A percentile compares a stretch with the other conserved stretches of the same genome.
phyloP scores from a whole-genome alignment of 2,113 vertebrate species.

The Colossoma macropomum region DNA sequence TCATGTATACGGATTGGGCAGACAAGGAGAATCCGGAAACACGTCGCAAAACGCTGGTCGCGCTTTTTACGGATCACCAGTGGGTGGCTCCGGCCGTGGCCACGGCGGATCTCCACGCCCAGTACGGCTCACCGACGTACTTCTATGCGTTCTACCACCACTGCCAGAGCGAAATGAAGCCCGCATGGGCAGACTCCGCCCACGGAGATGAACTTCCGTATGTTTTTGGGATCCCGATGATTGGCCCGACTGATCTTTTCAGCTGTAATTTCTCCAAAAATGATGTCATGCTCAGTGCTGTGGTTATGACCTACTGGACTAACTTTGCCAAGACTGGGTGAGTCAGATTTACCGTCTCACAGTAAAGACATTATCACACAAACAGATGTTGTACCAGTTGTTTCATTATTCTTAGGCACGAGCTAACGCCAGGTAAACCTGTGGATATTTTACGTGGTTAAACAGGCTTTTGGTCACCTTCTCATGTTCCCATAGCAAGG shows the following conservation, averaged over 20 bases:
- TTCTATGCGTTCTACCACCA: slow-evolving; percentile 99
- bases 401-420: no score
- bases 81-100: slow-evolving; percentile 98
- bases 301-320: slow-evolving; percentile 99
- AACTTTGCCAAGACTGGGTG: slow-evolving; percentile 99
- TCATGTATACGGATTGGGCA: slow-evolving; percentile 99
- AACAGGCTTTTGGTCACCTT: no score
- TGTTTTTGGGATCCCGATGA: slow-evolving; percentile 95
- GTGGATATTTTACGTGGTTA: no score
- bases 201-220: slow-evolving; percentile 97
- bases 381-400: neutral
- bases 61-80: slow-evolving; percentile 96
- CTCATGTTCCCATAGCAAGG: no score
- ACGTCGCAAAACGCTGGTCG: slow-evolving; percentile 89
- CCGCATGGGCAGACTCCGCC: slow-evolving; percentile 93
- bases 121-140: slow-evolving; percentile 96
- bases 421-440: no score
- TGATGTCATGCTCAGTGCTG: slow-evolving; percentile 96
- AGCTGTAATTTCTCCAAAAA: slow-evolving; percentile 98
- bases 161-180: slow-evolving; percentile 94
- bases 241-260: slow-evolving; percentile 92
- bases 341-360: slow-evolving; percentile 55
- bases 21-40: slow-evolving; percentile 93
- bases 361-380: neutral
- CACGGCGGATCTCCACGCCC: slow-evolving; percentile 94